Base-by-base conservation (phyloP, 2,797 vertebrate species). In the Gadopsis marmoratus region DNA sequence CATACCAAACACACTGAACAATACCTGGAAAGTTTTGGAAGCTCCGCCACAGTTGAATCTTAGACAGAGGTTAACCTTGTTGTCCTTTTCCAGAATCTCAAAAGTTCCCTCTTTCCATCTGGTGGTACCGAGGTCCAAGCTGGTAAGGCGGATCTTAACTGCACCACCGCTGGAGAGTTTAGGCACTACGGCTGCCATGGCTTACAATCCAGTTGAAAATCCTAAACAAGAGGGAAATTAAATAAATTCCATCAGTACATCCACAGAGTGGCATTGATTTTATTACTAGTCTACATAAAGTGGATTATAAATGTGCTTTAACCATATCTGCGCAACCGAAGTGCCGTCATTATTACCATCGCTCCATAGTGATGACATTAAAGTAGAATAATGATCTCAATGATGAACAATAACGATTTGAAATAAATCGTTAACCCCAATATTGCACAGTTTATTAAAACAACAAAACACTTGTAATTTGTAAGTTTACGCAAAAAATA, bases 31-130 rank as follows among this genome's bases (percentile, higher is more conserved):
- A 0, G 87, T 96, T 86, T 96, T 97, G 41, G 96, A 85, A 19
- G 95, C 88, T 67, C 97, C 97, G 48, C 97, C 97, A 76, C 96
- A 96, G 89, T 86, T 99, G 93, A 97, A 99, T 87, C 95, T 96
- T 65, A 99, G 81, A 39, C 96, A 93, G 43, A 99, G 94, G 88
- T 87, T 97, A 79, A 96, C 94, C 95, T 97, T 99, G 93, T 95
- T 98, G 76, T 99, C 98, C 88, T 97, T 98, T 91, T 99, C 98
- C 70, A 97, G 94, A 74, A 99, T 97, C 94, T 99, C 98, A 94
- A 99, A 98, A 19, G 95, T 95, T 62, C 98, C 98, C 85, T 99
- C 97, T 91, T 95, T 99, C 98, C 98, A 99, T 65, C 95, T 97
- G 16, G 97, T 97, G 90, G 97, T 97, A 26, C 98, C 98, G 61